phyloP scores from a whole-genome alignment of 2,113 vertebrate genomes.

The Bubo bubo region DNA sequence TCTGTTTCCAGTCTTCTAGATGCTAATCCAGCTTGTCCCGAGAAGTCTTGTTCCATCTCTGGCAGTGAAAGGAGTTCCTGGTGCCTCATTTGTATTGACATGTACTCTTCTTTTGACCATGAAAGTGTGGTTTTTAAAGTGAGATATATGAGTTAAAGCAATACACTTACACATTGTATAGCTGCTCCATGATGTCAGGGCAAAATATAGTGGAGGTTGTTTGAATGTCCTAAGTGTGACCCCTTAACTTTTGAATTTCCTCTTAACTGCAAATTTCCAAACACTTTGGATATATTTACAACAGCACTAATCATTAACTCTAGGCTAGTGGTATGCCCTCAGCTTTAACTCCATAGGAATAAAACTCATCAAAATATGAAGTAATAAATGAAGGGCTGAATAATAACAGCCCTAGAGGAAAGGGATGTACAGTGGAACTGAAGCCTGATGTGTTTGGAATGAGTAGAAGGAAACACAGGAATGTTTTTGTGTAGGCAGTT shows the following conservation, averaged over 20 bases:
- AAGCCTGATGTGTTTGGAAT: not conserved
- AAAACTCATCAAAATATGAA: not conserved
- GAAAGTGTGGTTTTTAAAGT: not conserved
- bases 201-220: not conserved
- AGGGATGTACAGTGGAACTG: not conserved
- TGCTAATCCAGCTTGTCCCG: not conserved
- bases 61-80: not conserved
- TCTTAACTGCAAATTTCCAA: not conserved
- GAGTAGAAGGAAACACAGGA: not conserved
- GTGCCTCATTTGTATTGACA: not conserved
- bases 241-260: slow-evolving; percentile 10
- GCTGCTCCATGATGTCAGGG: not conserved
- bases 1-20: not conserved
- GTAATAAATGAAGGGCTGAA: not conserved
- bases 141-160: not conserved
- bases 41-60: not conserved
- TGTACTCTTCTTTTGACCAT: not conserved
- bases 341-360: not conserved
- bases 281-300: slow-evolving; percentile 11
- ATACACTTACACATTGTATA: not conserved
- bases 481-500: not conserved
- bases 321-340: not conserved
- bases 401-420: not conserved
- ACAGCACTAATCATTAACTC: not conserved
- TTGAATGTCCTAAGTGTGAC: not conserved